phyloP scores from a whole-genome alignment of 37 sponge, comb jelly and placozoan species.

The Spongia lamella region DNA sequence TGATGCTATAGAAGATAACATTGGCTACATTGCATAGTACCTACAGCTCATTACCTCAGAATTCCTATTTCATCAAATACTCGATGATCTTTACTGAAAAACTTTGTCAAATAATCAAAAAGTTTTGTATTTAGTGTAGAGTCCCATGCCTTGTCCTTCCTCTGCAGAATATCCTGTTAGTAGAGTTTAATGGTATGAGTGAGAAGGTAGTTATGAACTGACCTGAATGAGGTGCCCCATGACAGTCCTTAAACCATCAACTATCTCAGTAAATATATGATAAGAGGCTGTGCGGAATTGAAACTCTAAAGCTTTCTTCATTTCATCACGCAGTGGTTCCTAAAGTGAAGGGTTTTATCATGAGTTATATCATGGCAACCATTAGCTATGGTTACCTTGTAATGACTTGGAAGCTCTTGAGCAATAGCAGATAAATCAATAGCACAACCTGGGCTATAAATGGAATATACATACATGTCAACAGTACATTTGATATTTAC shows the following conservation, averaged over 20 bases:
- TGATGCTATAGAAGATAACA: too few relatives aligned
- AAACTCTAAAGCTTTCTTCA: conserved; percentile 60
- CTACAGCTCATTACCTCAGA: too few relatives aligned
- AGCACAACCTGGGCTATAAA: conserved; percentile 15
- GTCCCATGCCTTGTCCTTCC: too few relatives aligned
- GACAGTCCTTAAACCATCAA: conserved; percentile 57
- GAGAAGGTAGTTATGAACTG: too few relatives aligned
- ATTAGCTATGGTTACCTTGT: neutral
- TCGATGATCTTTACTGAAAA: neutral
- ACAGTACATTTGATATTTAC: too few relatives aligned
- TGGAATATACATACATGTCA: too few relatives aligned
- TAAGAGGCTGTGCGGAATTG: conserved; percentile 76
- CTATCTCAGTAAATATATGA: conserved; percentile 55
- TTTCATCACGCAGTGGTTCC: conserved; percentile 25
- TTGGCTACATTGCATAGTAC: too few relatives aligned
- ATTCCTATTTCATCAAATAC: too few relatives aligned
- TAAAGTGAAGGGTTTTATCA: neutral
- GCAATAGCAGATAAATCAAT: conserved; percentile 24
- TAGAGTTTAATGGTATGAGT: too few relatives aligned
- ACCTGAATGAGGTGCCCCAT: conserved; percentile 70
- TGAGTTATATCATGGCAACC: too few relatives aligned
- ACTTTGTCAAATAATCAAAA: neutral
- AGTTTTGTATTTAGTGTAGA: too few relatives aligned
- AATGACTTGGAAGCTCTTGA: conserved; percentile 23
- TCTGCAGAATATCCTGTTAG: too few relatives aligned